Conservation (phyloP, 1,140 invertebrate genomes). For the Drosophila tsacasi region DNA sequence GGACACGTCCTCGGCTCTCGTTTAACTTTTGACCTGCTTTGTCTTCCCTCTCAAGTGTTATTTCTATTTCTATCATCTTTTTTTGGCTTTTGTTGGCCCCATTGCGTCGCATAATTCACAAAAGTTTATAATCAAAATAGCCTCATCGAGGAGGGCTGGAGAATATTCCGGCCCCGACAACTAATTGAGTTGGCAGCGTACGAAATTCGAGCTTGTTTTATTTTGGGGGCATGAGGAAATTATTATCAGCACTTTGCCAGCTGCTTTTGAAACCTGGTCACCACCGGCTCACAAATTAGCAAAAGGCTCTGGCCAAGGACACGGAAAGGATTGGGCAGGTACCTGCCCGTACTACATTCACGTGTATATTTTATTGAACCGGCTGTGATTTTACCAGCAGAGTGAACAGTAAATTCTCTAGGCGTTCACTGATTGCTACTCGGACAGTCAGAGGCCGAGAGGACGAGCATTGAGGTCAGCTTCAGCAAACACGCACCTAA, state of each 20-base stretch:
- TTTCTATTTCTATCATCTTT: slow-evolving; percentile 26
- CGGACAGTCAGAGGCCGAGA: slow-evolving; percentile 13
- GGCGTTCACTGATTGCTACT: slow-evolving; percentile 58
- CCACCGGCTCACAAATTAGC: slow-evolving; percentile 41
- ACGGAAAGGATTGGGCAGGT: slow-evolving; percentile 2
- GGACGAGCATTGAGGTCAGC: slow-evolving; percentile 48
- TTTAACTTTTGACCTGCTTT: slow-evolving; percentile 55
- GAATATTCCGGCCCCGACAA: slow-evolving; percentile 18
- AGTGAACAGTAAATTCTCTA: slow-evolving; percentile 55
- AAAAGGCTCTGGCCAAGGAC: slow-evolving; percentile 36
- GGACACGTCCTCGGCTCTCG: slow-evolving; percentile 53
- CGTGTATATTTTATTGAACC: slow-evolving; percentile 73
- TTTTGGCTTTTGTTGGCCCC: slow-evolving; percentile 20
- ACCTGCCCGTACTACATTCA: slow-evolving; percentile 29
- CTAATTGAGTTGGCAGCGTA: slow-evolving; percentile 66
- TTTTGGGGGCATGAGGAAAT: slow-evolving; percentile 14
- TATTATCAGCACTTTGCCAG: slow-evolving; percentile 38
- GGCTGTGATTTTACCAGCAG: slow-evolving; percentile 52
- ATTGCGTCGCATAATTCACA: slow-evolving; percentile 65
- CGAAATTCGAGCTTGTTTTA: slow-evolving; percentile 31
- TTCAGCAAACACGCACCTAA: slow-evolving; percentile 54
- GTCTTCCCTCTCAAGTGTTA: slow-evolving; percentile 29
- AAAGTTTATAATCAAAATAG: slow-evolving; percentile 67
- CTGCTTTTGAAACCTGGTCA: slow-evolving; percentile 21
- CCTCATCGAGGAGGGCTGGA: slow-evolving; percentile 10